Conservation (phyloP, 2,888 invertebrate species). For the Dioctria rufipes region DNA sequence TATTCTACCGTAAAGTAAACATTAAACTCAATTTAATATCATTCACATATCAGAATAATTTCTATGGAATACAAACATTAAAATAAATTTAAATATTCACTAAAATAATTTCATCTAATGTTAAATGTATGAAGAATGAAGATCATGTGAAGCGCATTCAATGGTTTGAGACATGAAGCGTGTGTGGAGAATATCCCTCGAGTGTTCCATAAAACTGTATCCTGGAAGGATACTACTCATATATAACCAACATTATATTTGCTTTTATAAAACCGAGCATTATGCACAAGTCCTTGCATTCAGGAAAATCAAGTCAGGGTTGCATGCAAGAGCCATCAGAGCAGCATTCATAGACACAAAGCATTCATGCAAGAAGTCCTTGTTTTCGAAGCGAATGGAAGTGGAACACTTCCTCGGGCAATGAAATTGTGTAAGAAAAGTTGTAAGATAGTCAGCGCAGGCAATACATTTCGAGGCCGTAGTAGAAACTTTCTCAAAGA, state of each 20-base stretch:
- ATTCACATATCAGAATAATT: too few species aligned
- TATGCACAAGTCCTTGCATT: conserved; percentile 31
- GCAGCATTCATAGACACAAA: conserved; percentile 39
- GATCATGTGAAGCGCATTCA: too few species aligned
- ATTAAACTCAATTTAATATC: too few species aligned
- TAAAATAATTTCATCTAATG: too few species aligned
- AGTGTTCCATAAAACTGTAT: conserved; percentile 19
- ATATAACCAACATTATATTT: background rate
- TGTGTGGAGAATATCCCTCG: too few species aligned
- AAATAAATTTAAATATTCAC: too few species aligned
- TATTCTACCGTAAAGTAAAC: too few species aligned
- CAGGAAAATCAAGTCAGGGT: conserved; percentile 47
- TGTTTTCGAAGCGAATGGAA: conserved; percentile 37
- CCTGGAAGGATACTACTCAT: conserved; percentile 1
- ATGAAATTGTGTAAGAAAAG: conserved; percentile 41
- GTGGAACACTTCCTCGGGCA: conserved; percentile 50
- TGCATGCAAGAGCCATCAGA: conserved; percentile 16
- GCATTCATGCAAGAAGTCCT: conserved; percentile 34
- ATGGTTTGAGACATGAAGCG: too few species aligned
- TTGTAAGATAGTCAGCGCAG: conserved; percentile 24
- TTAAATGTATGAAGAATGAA: too few species aligned
- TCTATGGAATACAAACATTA: too few species aligned
- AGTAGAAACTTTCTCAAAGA: conserved; percentile 30
- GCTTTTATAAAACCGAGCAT: conserved; percentile 28
- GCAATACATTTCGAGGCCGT: conserved; percentile 35